These are phyloP conservation scores for Heteractis magnifica DNA, from an alignment of 92 coral and sea anemone genomes.

Conservation along the genomic window DNA sequence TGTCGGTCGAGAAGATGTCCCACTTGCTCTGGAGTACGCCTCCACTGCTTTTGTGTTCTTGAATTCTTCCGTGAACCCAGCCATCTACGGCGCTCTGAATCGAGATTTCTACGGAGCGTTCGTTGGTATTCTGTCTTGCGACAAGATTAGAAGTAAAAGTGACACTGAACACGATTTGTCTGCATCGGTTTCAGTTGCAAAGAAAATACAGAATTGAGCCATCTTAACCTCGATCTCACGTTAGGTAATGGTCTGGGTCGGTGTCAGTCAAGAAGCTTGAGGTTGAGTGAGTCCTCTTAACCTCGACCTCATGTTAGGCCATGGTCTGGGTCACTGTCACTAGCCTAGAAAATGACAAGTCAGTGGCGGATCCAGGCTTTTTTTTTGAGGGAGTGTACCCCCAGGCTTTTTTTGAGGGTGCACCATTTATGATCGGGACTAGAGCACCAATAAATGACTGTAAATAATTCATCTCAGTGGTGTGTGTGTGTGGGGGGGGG, in stretches of 20 bases:
- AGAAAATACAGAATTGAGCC: not conserved
- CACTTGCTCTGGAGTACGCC: conserved; percentile 79
- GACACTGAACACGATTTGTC: conserved; percentile 19
- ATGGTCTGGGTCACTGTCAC: no score
- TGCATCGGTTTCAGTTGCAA: conserved; percentile 12
- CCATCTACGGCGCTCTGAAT: conserved; percentile 85
- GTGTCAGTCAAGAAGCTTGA: not conserved
- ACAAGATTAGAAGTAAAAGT: conserved; percentile 15
- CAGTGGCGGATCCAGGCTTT: no score
- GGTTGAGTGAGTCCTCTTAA: not conserved
- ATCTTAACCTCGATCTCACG: conserved; percentile 8
- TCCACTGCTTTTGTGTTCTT: conserved; percentile 88
- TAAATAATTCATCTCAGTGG: no score
- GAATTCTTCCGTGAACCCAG: conserved; percentile 86
- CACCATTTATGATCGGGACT: no score
- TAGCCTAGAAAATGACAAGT: no score
- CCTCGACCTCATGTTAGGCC: conserved; percentile 6
- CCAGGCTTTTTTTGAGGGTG: no score
- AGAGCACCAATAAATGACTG: no score
- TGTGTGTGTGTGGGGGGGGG: no score
- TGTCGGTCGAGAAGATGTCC: conserved; percentile 79
- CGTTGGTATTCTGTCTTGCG: conserved; percentile 63
- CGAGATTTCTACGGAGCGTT: conserved; percentile 89
- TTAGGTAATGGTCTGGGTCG: not conserved
- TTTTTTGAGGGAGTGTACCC: no score